A percentile compares a stretch with the other conserved stretches of the same genome.
Conservation (phyloP, 2,797 vertebrate genomes). For the Phataginus tricuspis region DNA sequence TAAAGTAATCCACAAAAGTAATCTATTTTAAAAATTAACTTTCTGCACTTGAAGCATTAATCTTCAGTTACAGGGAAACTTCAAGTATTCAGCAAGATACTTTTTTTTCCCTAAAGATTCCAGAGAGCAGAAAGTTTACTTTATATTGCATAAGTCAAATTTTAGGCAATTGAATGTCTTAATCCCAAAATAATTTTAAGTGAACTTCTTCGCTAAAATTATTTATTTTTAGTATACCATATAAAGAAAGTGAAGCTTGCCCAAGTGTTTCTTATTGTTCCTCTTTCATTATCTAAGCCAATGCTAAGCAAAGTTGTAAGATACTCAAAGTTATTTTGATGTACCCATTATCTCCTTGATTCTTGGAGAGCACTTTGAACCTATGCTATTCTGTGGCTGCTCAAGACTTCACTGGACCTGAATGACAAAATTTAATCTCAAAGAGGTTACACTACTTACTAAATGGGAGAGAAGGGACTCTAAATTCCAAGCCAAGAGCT, state of each 20-base stretch:
- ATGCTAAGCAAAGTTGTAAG: background rate
- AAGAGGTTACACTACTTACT: background rate
- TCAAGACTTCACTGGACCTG: background rate
- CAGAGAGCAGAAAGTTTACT: background rate
- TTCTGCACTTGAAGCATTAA: conserved; percentile 26
- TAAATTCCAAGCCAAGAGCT: background rate
- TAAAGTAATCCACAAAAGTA: conserved; percentile 1
- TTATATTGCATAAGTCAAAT: background rate
- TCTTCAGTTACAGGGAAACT: conserved; percentile 8
- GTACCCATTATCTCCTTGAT: background rate
- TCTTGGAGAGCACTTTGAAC: background rate
- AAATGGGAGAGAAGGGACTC: background rate
- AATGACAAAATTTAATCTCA: background rate
- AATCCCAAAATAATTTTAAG: conserved; percentile 23
- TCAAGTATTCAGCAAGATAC: conserved; percentile 22
- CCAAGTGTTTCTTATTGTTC: background rate
- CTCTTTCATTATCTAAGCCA: background rate
- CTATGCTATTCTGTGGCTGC: background rate
- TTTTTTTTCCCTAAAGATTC: background rate
- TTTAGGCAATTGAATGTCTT: conserved; percentile 17
- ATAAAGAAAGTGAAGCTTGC: conserved; percentile 4
- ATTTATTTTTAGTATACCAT: background rate
- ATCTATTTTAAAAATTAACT: background rate
- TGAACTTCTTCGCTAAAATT: background rate
- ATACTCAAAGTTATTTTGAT: background rate